Base-by-base conservation (phyloP, 2,888 invertebrate species). In the Lasioglossum calceatum region DNA sequence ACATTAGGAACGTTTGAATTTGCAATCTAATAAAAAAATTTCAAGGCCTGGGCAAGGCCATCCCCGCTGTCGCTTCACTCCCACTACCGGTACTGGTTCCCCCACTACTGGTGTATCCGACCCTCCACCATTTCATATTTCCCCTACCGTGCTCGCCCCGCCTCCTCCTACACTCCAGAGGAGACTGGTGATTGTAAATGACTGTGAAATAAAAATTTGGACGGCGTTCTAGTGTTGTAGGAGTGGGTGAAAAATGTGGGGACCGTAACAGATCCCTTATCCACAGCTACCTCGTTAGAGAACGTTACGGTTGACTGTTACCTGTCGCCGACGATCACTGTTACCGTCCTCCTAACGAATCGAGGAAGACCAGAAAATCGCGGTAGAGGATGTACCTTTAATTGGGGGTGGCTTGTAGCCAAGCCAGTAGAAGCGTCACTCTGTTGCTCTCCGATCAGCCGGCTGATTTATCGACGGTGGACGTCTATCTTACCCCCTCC, bases 341-440 rank as follows among this genome's bases (percentile, higher is more conserved):
- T 58, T 50, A 50, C 50, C 32, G 14, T 39, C 44, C 75, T 61
- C 50, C 80, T 74, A 75, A 82, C 82, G 82, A 84, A 78, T 84
- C 74, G 72, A 47, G 71, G 79, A 78, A 75, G 50, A 64, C 58
- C 72, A 81, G 81, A 72, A 84, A 81, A 84, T 84, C 82, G 67
- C 81, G 82, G 75, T 61, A 75, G 74, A 78, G 74, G 78, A 78
- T 82, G 85, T 85, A 75, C 58, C 71, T 85, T 85, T 82, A 85
- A 85, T 85, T 85, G 85, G 82, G 70, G 36, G 77, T 16, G 7
- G 36, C 61, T 72, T 81, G 79, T 79, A 73, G 54, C 16, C 27
- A 23, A 36, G 42, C 19, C 79, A 10, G 47, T 36, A 39, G 47
- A 67, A 72, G 42, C 82, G 64, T 32, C 32, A 64, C 32, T 19